phyloP scores from a whole-genome alignment of 2,113 vertebrate species.

The Mesitornis unicolor region DNA sequence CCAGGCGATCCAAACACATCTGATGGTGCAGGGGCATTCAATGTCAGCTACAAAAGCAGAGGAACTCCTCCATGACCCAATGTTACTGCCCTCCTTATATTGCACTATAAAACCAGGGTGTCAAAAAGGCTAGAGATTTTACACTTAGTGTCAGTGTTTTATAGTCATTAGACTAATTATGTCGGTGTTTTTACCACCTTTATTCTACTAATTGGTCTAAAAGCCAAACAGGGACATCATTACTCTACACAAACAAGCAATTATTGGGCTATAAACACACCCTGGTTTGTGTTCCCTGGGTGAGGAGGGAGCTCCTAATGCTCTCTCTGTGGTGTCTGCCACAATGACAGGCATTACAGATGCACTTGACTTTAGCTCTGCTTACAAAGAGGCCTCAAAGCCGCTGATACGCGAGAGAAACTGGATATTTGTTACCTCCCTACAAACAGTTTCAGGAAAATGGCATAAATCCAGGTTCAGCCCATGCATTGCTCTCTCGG shows the following conservation, averaged over 20 bases:
- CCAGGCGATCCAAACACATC: neutral
- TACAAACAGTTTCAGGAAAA: conserved; percentile 14
- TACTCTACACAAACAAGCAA: conserved; percentile 70
- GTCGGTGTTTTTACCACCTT: conserved; percentile 70
- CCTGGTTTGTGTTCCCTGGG: conserved; percentile 51
- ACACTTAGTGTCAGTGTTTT: conserved; percentile 67
- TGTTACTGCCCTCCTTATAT: conserved; percentile 66
- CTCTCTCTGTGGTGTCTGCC: conserved; percentile 49
- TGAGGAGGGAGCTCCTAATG: conserved; percentile 44
- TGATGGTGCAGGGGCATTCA: neutral
- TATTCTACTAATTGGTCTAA: conserved; percentile 71
- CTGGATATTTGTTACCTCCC: conserved; percentile 45
- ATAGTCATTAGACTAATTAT: conserved; percentile 69
- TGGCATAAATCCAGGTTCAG: conserved; percentile 54
- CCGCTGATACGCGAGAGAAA: conserved; percentile 32
- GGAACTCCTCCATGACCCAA: neutral
- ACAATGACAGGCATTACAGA: conserved; percentile 50
- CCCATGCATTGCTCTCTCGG: neutral
- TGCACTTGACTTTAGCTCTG: conserved; percentile 64
- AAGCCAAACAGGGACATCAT: conserved; percentile 68
- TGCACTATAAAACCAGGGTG: conserved; percentile 77
- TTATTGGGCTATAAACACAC: conserved; percentile 73
- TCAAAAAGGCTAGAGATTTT: conserved; percentile 73
- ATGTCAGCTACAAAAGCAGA: conserved; percentile 34
- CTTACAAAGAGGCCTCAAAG: conserved; percentile 61